Base-by-base conservation (phyloP, 2,113 vertebrate species). In the Malaclemys terrapin region DNA sequence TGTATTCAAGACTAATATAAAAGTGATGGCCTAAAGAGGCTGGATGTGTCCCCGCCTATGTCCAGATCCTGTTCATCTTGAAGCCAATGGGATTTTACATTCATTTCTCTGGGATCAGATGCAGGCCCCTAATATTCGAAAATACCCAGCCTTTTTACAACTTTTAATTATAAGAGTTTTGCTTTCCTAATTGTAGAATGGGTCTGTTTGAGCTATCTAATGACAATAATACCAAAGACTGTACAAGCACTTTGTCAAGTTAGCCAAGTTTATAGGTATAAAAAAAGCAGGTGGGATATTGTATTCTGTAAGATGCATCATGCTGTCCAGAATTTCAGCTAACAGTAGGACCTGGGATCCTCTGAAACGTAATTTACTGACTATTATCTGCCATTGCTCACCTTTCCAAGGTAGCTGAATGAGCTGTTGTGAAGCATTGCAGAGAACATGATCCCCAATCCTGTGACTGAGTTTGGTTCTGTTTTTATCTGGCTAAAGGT, bases 331-430 rank as follows among this genome's bases (percentile, higher is more conserved):
- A 94, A 87, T 91, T 88, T 92, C 84, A 57, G 7, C 78, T 19
- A 86, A 92, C 49, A 76, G 38, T 82, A 92, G n/a, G 80, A 89
- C 91, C 38, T 27, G n/a, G 53, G 14, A 38, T 95, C 90, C 87
- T 96, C 65, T 54, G 94, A 91, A 94, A 75, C 65, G 84, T 91
- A 93, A 95, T 97, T 96, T 96, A 81, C 85, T 87, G 91, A 83
- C 83, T 0, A 0, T 14, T 89, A 59, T 25, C 75, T 96, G 85
- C 75, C 11, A 2, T 87, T 86, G 50, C 85, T 95, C 94, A 92
- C 25, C 87, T 95, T 91, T 95, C 45, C 89, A 31, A 29, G 53
- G 78, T 35, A 84, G 84, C 76, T 59, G 79, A 91, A 88, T 59
- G 90, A 72, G 16, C 84, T 91, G 38, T 81, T 94, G 45, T 0